Conservation (phyloP, 2,113 vertebrate genomes). For the Capreolus pygargus region DNA sequence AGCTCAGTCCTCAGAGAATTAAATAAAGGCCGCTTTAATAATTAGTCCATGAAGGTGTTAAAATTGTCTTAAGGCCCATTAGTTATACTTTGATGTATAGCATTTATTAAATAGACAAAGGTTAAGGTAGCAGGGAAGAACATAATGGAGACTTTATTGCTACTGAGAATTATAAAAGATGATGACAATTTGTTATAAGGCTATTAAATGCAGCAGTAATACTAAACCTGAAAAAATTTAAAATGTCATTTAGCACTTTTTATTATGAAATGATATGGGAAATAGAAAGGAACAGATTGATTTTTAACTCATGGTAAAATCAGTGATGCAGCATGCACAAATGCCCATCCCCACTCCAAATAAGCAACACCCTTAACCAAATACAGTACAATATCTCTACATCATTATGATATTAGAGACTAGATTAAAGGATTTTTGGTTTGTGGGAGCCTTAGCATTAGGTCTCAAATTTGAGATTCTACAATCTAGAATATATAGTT, state of each 20-base stretch:
- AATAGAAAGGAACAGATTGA: background rate
- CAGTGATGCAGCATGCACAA: no score
- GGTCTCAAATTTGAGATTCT: background rate
- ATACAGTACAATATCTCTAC: background rate
- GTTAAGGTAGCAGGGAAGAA: background rate
- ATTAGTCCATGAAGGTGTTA: background rate
- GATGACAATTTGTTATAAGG: background rate
- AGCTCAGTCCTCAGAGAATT: background rate
- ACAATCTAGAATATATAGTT: background rate
- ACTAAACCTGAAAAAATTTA: background rate
- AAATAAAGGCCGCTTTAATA: background rate
- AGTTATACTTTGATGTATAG: background rate
- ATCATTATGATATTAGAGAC: background rate
- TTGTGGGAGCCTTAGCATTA: background rate
- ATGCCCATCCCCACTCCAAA: no score
- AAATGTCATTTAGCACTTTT: background rate
- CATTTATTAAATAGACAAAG: background rate
- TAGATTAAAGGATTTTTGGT: no score
- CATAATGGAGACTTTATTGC: background rate
- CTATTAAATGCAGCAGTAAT: background rate
- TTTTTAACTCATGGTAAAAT: background rate
- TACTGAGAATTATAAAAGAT: background rate
- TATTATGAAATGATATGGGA: background rate
- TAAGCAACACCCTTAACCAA: background rate
- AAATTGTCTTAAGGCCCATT: background rate